These are phyloP conservation scores for Drosophila demipolita DNA, from an alignment of 2,888 invertebrate species.

Conservation along the genomic window DNA sequence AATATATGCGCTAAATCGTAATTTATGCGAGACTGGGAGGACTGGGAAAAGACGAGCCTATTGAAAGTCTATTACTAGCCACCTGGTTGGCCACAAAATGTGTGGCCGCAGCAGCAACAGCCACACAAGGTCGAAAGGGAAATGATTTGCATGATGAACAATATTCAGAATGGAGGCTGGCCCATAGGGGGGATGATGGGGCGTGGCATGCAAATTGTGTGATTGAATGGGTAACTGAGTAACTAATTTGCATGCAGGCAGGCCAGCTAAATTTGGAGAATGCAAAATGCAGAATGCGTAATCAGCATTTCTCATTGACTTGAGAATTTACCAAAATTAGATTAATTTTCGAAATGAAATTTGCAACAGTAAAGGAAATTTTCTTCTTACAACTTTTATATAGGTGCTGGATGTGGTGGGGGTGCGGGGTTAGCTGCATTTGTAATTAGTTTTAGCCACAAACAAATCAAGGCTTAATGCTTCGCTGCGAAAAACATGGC, in stretches of 20 bases:
- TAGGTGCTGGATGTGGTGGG: not conserved
- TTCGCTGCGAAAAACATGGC: conserved; percentile 44
- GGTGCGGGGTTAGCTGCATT: conserved; percentile 46
- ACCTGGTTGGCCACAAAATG: conserved; percentile 64
- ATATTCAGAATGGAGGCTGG: conserved; percentile 34
- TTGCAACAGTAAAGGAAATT: conserved; percentile 40
- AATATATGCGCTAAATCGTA: conserved; percentile 31
- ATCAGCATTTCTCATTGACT: conserved; percentile 78
- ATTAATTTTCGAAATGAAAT: conserved; percentile 77
- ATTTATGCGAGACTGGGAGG: conserved; percentile 9
- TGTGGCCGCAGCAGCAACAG: conserved; percentile 24
- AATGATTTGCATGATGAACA: conserved; percentile 62
- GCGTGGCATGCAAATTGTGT: conserved; percentile 30
- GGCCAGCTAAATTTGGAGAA: conserved; percentile 21
- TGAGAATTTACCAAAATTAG: conserved; percentile 62
- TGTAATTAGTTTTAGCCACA: conserved; percentile 76
- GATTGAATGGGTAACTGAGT: conserved; percentile 13
- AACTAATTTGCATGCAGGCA: conserved; percentile 69
- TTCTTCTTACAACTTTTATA: conserved; percentile 38
- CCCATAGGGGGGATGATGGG: not conserved
- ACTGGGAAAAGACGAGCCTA: conserved; percentile 31
- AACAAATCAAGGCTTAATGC: conserved; percentile 71
- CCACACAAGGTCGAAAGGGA: conserved; percentile 30
- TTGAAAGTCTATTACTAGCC: conserved; percentile 61
- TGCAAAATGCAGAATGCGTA: conserved; percentile 57